Conservation (phyloP, 1,140 invertebrate species). For the Brachionus koreanus region DNA sequence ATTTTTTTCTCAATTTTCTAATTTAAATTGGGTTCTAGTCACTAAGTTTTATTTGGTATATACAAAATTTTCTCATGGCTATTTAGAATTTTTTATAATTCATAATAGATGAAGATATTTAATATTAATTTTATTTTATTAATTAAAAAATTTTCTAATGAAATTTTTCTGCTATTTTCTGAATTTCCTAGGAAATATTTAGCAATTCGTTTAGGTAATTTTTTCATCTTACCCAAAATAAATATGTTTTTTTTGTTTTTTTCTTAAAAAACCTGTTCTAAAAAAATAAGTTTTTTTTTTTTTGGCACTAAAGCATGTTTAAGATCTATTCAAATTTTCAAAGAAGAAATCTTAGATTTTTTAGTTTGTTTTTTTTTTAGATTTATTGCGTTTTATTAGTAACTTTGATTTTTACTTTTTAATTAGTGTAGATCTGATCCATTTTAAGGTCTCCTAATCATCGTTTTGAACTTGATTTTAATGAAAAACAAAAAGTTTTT, state of each 20-base stretch:
- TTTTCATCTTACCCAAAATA: not conserved
- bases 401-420: not conserved
- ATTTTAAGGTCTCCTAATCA: too few relatives aligned
- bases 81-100: too few relatives aligned
- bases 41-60: not conserved
- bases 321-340: not conserved
- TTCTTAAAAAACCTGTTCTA: not conserved
- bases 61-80: too few relatives aligned
- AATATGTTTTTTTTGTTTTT: not conserved
- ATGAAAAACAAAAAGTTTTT: too few relatives aligned
- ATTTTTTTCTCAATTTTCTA: not conserved
- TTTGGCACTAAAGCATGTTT: not conserved
- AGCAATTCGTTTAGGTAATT: not conserved
- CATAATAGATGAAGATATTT: too few relatives aligned
- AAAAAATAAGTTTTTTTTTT: not conserved
- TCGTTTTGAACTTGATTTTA: too few relatives aligned
- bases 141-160: not conserved
- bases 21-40: not conserved
- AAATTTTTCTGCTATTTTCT: not conserved
- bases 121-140: not conserved
- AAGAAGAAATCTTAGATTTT: not conserved
- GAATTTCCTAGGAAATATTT: not conserved
- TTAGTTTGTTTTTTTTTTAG: not conserved
- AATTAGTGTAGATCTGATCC: not conserved
- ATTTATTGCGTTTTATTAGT: not conserved